These are phyloP conservation scores for Pinctada fucata DNA, from an alignment of 2,888 invertebrate genomes.

Conservation along the genomic window DNA sequence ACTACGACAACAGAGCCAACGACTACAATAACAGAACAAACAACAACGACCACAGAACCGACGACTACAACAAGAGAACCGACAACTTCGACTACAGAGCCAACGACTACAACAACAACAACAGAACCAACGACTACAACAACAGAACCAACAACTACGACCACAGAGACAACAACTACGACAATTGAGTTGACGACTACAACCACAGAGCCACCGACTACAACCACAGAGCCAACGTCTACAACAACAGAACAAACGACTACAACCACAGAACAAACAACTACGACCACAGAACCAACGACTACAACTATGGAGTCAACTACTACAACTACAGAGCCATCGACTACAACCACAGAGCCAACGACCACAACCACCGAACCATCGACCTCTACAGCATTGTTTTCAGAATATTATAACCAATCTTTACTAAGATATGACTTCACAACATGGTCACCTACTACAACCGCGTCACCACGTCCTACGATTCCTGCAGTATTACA, in stretches of 20 bases:
- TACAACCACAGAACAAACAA: not conserved
- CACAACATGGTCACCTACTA: no score
- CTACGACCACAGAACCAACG: not conserved
- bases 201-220: not conserved
- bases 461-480: not conserved
- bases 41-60: not conserved
- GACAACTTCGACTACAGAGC: not conserved
- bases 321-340: not conserved
- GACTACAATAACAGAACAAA: not conserved
- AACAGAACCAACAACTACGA: not conserved
- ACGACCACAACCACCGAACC: conserved; percentile 17
- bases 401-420: not conserved
- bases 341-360: conserved; percentile 7
- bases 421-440: no score
- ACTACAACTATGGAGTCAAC: not conserved
- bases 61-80: not conserved
- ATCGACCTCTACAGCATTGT: conserved; percentile 17
- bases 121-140: not conserved
- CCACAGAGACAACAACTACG: not conserved
- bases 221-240: not conserved
- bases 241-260: conserved; percentile 3
- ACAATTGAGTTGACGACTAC: not conserved
- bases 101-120: conserved; percentile 11
- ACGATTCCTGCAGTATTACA: not conserved
- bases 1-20: conserved; percentile 13